Evolutionary conservation across 2,113 vertebrate genomes (phyloP).

Genomic region (Melanerpes aurifrons): DNA sequence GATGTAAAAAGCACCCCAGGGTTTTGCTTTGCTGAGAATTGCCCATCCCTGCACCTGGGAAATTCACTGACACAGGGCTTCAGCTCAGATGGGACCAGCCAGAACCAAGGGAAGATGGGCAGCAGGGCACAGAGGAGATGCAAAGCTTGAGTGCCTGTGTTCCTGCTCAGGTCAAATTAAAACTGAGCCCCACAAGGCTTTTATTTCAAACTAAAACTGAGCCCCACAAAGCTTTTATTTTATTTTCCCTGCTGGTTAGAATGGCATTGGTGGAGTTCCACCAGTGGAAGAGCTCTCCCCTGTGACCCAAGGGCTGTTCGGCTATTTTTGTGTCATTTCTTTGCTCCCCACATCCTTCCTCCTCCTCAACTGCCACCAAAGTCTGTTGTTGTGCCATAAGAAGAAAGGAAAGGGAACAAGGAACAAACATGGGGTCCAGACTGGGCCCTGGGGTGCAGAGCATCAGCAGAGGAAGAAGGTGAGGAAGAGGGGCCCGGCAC

Average conservation of each 20-base stretch:
- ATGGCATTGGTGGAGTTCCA: fast-evolving
- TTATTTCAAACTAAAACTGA: background rate
- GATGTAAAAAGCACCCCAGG: background rate
- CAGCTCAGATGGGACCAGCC: background rate
- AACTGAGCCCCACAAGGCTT: background rate
- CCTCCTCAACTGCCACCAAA: background rate
- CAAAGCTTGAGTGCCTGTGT: background rate
- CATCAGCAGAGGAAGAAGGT: background rate
- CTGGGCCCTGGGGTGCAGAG: fast-evolving
- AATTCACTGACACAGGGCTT: background rate
- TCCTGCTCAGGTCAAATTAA: background rate
- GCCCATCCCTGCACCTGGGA: fast-evolving
- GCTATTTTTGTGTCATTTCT: background rate
- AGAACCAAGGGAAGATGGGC: background rate
- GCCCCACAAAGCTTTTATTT: background rate
- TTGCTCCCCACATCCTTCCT: background rate
- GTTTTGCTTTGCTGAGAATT: background rate
- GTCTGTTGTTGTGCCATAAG: fast-evolving
- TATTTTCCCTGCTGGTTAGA: background rate
- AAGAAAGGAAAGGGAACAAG: background rate
- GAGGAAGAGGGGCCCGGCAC: background rate
- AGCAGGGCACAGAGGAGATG: fast-evolving
- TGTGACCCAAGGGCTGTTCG: fast-evolving
- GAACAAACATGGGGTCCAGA: fast-evolving
- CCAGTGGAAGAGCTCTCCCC: fast-evolving